Evolutionary conservation across 2,797 vertebrate genomes (phyloP).

Genomic region (Myotis planiceps): DNA sequence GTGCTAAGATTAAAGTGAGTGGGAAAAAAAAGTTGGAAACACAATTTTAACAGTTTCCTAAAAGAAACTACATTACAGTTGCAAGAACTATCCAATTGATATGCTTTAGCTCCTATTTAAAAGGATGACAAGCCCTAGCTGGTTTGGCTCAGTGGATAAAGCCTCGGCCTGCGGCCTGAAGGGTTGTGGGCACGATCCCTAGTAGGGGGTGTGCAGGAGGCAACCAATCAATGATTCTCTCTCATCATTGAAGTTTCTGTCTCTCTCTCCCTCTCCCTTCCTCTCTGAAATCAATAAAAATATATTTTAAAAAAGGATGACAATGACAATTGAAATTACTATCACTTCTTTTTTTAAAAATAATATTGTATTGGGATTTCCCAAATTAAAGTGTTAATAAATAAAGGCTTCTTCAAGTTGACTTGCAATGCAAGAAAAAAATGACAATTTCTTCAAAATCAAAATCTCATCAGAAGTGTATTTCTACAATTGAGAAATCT

Average conservation of each 20-base stretch:
- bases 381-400: slow-evolving; percentile 40
- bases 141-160: too few relatives aligned
- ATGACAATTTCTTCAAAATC: slow-evolving; percentile 61
- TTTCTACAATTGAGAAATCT: slow-evolving; percentile 55
- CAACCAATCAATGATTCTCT: too few relatives aligned
- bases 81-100: slow-evolving; percentile 31
- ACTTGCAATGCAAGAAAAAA: slow-evolving; percentile 45
- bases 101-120: slow-evolving; percentile 53
- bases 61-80: slow-evolving; percentile 52
- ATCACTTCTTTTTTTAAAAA: neutral
- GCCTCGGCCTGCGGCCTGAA: too few relatives aligned
- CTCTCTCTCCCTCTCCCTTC: too few relatives aligned
- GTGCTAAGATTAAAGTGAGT: slow-evolving; percentile 47
- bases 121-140: neutral
- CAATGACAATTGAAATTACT: slow-evolving; percentile 55
- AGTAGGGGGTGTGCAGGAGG: too few relatives aligned
- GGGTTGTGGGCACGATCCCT: too few relatives aligned
- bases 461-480: slow-evolving; percentile 54
- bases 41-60: slow-evolving; percentile 64
- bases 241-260: too few relatives aligned
- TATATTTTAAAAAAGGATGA: neutral
- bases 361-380: slow-evolving; percentile 23
- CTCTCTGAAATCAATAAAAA: too few relatives aligned
- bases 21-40: neutral
- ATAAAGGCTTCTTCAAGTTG: slow-evolving; percentile 52